Conservation (phyloP, 1,140 invertebrate genomes). For the Mercenaria mercenaria region DNA sequence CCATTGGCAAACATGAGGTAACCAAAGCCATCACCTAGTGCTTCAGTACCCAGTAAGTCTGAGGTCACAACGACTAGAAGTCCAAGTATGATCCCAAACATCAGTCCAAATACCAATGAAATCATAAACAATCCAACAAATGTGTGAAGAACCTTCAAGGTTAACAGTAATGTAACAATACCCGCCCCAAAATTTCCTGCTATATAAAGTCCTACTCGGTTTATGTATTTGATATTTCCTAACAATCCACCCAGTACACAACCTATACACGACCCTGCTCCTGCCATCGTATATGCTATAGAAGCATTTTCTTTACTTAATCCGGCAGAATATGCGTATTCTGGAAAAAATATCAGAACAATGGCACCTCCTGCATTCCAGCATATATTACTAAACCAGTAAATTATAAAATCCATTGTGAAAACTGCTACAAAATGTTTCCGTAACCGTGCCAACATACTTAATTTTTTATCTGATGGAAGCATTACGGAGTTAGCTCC, state of each 20-base stretch:
- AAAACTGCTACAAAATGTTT: slow-evolving; percentile 71
- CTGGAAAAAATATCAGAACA: slow-evolving; percentile 74
- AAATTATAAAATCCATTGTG: slow-evolving; percentile 78
- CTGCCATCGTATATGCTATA: slow-evolving; percentile 69
- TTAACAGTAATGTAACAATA: slow-evolving; percentile 62
- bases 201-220: slow-evolving; percentile 74
- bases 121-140: slow-evolving; percentile 52
- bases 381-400: slow-evolving; percentile 79
- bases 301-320: slow-evolving; percentile 71
- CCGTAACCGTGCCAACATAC: background rate
- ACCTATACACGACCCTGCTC: slow-evolving; percentile 76
- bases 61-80: slow-evolving; percentile 78
- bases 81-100: slow-evolving; percentile 80
- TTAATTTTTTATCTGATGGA: background rate
- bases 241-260: slow-evolving; percentile 76
- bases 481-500: slow-evolving; percentile 10
- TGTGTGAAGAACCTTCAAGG: slow-evolving; percentile 59
- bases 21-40: slow-evolving; percentile 78
- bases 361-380: slow-evolving; percentile 80
- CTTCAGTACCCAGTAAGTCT: slow-evolving; percentile 77
- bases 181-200: slow-evolving; percentile 75
- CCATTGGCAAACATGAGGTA: slow-evolving; percentile 83
- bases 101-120: slow-evolving; percentile 70
- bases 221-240: slow-evolving; percentile 73
- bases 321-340: slow-evolving; percentile 72